phyloP scores from a whole-genome alignment of 1,140 invertebrate species.

The Cydia fagiglandana region DNA sequence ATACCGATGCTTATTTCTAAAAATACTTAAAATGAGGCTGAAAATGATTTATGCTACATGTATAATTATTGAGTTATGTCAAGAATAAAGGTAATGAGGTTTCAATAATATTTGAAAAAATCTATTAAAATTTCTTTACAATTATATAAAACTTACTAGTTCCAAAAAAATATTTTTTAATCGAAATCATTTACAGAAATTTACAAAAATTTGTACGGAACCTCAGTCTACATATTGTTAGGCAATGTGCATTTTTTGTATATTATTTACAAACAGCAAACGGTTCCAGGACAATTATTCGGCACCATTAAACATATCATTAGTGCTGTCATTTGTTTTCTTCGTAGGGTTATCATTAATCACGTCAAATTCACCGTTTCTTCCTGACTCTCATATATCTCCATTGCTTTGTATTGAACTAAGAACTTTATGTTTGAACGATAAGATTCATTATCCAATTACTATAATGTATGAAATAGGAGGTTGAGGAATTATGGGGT shows the following conservation, averaged over 20 bases:
- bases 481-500: neutral
- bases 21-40: too few relatives aligned
- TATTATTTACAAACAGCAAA: conserved; percentile 48
- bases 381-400: neutral
- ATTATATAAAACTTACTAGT: too few relatives aligned
- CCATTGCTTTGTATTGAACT: neutral
- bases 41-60: too few relatives aligned
- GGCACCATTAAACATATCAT: conserved; percentile 70
- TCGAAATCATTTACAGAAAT: neutral
- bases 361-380: neutral
- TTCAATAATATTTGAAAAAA: too few relatives aligned
- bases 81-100: too few relatives aligned
- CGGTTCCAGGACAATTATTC: conserved; percentile 68
- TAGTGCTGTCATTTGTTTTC: conserved; percentile 70
- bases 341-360: conserved; percentile 41
- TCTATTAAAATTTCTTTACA: too few relatives aligned
- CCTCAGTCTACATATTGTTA: neutral
- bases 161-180: too few relatives aligned
- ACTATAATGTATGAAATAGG: neutral
- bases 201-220: neutral
- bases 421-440: neutral
- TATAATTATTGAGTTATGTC: too few relatives aligned
- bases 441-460: neutral
- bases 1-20: too few relatives aligned
- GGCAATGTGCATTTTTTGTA: neutral